Percentiles rank a stretch among this genome's conserved stretches.
phyloP scores from a whole-genome alignment of 2,113 vertebrate species.

The Colistium nudipinnis region DNA sequence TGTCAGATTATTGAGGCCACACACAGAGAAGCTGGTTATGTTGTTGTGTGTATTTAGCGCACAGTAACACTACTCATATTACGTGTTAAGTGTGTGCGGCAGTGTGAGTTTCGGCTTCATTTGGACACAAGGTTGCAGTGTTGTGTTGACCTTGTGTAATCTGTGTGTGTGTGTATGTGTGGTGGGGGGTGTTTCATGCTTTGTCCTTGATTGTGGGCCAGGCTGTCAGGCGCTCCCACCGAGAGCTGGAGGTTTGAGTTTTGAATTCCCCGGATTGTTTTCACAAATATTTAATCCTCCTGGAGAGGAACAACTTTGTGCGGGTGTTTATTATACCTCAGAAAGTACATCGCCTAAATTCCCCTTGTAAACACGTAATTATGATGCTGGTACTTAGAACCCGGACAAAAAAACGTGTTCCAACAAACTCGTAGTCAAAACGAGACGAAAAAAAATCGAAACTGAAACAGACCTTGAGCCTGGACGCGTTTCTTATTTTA shows the following conservation, averaged over 20 bases:
- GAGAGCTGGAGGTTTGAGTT: not conserved
- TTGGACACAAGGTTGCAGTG: constrained; percentile 39
- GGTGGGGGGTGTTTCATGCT: constrained; percentile 11
- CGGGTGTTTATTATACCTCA: too few species aligned
- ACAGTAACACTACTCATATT: too few species aligned
- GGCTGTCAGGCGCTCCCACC: constrained; percentile 18
- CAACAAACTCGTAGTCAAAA: not conserved
- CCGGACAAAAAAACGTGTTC: not conserved
- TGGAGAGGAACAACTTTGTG: not conserved
- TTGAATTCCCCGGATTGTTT: not conserved
- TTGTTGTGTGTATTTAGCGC: too few species aligned
- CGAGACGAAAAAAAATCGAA: too few species aligned
- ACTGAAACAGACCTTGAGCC: not conserved
- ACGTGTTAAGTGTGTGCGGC: too few species aligned
- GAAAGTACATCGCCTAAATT: not conserved
- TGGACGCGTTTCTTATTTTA: too few species aligned
- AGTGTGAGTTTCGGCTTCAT: constrained; percentile 18
- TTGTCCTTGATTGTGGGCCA: constrained; percentile 58
- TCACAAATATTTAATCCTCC: not conserved
- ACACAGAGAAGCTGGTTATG: not conserved
- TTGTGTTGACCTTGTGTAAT: constrained; percentile 59
- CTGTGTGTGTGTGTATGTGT: constrained; percentile 1
- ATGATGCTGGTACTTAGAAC: not conserved
- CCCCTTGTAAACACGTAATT: not conserved
- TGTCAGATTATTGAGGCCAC: not conserved